Evolutionary conservation across 2,888 invertebrate species (phyloP).

Genomic region (Teleiodes luculella): DNA sequence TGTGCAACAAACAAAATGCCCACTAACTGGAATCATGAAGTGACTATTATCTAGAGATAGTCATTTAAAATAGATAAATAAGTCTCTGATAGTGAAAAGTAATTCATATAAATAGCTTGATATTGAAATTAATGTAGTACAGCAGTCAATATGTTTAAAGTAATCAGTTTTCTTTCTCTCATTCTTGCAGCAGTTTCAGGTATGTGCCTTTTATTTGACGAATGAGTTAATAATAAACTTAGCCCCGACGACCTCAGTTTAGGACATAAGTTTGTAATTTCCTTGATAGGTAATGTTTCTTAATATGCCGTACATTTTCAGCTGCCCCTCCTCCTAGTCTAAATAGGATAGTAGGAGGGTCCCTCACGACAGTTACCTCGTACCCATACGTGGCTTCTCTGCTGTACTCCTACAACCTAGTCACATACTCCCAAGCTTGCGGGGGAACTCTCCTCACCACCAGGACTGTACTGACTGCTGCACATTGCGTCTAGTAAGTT

Average conservation of each 20-base stretch:
- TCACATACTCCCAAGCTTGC: slow-evolving; percentile 30
- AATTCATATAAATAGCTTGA: slow-evolving; percentile 14
- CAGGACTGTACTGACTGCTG: slow-evolving; percentile 35
- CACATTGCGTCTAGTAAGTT: slow-evolving; percentile 37
- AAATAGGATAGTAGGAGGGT: slow-evolving; percentile 41
- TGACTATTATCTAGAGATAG: slow-evolving; percentile 6
- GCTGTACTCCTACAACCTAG: slow-evolving; percentile 28
- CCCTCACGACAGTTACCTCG: slow-evolving; percentile 30
- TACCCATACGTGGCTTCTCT: slow-evolving; percentile 35
- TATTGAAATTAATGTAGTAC: neutral
- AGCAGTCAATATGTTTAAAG: slow-evolving; percentile 21
- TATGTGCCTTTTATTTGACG: no score
- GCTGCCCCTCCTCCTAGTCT: slow-evolving; percentile 30
- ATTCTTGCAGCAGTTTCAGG: slow-evolving; percentile 31
- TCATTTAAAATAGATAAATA: slow-evolving; percentile 10
- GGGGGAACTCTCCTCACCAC: slow-evolving; percentile 38
- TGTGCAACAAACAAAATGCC: neutral
- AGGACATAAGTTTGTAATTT: no score
- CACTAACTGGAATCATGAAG: neutral
- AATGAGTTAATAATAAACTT: no score
- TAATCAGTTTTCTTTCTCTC: slow-evolving; percentile 24
- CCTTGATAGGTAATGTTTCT: no score
- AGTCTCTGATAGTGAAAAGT: neutral
- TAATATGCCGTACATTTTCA: slow-evolving; percentile 20
- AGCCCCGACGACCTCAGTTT: no score